Base-by-base conservation (phyloP, 1,140 invertebrate genomes). In the Solenopsis invicta region DNA sequence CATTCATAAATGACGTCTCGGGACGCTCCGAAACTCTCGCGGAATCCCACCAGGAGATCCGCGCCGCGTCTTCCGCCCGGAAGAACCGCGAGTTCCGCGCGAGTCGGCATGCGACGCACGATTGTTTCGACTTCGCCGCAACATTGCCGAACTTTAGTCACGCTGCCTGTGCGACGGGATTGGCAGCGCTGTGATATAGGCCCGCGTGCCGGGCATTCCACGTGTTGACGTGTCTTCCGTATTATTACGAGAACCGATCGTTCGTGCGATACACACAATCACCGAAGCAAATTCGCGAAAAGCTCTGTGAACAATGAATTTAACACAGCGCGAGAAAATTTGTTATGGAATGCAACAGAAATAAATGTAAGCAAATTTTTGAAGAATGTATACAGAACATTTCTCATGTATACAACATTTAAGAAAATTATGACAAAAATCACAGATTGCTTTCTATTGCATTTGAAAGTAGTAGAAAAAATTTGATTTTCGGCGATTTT, bases 91-190 rank as follows among this genome's bases (percentile, higher is more conserved):
- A 78, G 62, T 75, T 85, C 74, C 2, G 41, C 41, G 41, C 56
- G 4, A 21, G 56, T 76, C 41, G 45, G 48, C 29, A 29, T 56
- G 72, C 21, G 16, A 34, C 13, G 50, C 66, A 37, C 8, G 50
- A 18, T 50, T 75, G 66, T 50, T 76, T 50, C 69, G 61, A 88
- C 69, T 76, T 50, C 4, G 13, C 72, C 56, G 13, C 59, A 50
- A 86, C 71, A 90, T 78, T 89, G 85, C 77, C 52, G 54, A 90
- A 89, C 77, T 90, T 88, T 59, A 21, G 54, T 72, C 62, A 50
- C 72, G 24, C 34, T 45, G 74, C n/a, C 4, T 34, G 52, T 52
- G 56, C 59, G 29, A 29, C 12, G 37, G 45, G 34, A 52, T 74
- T 16, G 37, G 13, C 52, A 56, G 64, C 41, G 13, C 74, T 37